phyloP scores from a whole-genome alignment of 2,113 vertebrate species.

The Microtus pennsylvanicus region DNA sequence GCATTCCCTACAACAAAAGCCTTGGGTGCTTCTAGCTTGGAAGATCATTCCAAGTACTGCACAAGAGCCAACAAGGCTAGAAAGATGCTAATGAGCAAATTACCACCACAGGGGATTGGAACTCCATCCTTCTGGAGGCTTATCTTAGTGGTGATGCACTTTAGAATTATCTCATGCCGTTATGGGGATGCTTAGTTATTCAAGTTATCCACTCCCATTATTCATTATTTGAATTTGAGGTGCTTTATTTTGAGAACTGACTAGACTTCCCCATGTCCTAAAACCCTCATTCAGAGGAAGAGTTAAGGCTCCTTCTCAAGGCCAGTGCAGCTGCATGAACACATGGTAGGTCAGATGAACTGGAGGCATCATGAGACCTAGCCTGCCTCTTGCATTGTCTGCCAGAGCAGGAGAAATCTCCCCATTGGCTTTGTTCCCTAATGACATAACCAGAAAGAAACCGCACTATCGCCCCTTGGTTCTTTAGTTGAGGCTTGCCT shows the following conservation, averaged over 20 bases:
- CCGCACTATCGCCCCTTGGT: constrained; percentile 28
- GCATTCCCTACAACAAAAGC: neutral
- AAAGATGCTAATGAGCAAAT: neutral
- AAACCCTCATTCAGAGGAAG: neutral
- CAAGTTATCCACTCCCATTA: neutral
- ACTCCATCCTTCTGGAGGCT: neutral
- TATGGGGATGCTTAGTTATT: neutral
- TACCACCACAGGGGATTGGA: neutral
- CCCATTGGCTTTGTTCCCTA: neutral
- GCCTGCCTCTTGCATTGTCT: neutral
- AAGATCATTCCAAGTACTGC: neutral
- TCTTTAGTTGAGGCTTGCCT: constrained; percentile 39
- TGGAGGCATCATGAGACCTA: rapidly evolving
- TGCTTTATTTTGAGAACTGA: neutral
- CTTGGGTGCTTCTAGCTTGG: neutral
- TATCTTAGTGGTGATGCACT: neutral
- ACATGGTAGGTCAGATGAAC: too few relatives aligned
- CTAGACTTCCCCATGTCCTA: neutral
- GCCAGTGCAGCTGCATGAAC: neutral
- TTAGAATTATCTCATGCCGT: neutral
- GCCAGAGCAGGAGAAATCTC: neutral
- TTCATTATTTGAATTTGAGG: neutral
- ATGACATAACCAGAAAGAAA: neutral
- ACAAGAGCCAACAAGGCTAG: neutral
- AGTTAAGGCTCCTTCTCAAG: neutral